Evolutionary conservation across 2,888 invertebrate genomes (phyloP).

Genomic region (Amphimallon solstitiale): DNA sequence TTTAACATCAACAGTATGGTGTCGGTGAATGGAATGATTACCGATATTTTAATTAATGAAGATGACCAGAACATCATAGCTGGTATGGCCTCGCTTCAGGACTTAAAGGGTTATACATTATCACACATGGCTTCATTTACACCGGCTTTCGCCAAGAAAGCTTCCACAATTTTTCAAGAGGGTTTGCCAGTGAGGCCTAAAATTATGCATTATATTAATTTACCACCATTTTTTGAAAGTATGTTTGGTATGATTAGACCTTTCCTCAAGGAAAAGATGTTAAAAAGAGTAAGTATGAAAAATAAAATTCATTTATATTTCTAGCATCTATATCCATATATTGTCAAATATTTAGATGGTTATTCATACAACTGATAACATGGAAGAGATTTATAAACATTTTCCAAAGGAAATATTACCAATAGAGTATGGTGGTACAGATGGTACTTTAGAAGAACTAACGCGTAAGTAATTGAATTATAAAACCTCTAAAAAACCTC

Average conservation of each 20-base stretch:
- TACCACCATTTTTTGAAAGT: slow-evolving; percentile 68
- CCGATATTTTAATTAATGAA: slow-evolving; percentile 70
- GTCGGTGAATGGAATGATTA: slow-evolving; percentile 66
- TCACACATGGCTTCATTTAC: slow-evolving; percentile 66
- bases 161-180: slow-evolving; percentile 64
- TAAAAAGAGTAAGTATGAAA: slow-evolving; percentile 68
- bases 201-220: slow-evolving; percentile 69
- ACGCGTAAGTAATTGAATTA: slow-evolving; percentile 44
- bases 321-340: neutral
- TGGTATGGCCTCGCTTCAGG: slow-evolving; percentile 68
- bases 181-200: slow-evolving; percentile 70
- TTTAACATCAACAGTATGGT: slow-evolving; percentile 55
- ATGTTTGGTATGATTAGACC: slow-evolving; percentile 69
- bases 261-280: slow-evolving; percentile 72
- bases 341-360: slow-evolving; percentile 59
- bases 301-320: too few relatives aligned
- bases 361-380: slow-evolving; percentile 64
- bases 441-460: slow-evolving; percentile 66
- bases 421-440: slow-evolving; percentile 73
- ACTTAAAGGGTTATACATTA: slow-evolving; percentile 66
- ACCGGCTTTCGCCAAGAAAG: slow-evolving; percentile 69
- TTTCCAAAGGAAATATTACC: slow-evolving; percentile 71
- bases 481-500: neutral
- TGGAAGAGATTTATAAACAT: slow-evolving; percentile 67
- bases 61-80: slow-evolving; percentile 69